Percentiles rank a stretch among this genome's conserved stretches.
These are phyloP conservation scores for Halictus ligatus DNA, from an alignment of 2,888 invertebrate species.

Conservation along the genomic window DNA sequence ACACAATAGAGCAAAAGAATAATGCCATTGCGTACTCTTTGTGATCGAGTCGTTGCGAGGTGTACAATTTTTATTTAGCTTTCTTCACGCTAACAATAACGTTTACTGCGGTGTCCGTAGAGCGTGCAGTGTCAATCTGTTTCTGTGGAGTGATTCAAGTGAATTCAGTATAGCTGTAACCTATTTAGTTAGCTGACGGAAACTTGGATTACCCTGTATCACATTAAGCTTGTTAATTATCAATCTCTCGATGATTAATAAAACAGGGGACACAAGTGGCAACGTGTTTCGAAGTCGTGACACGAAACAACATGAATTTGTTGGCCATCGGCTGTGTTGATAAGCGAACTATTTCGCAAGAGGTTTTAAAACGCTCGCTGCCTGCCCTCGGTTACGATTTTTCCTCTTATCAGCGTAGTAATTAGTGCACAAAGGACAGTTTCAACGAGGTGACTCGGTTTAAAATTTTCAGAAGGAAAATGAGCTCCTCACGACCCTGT, in stretches of 20 bases:
- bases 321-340: neutral
- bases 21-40: neutral
- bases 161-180: neutral
- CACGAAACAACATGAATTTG: neutral
- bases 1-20: neutral
- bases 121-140: neutral
- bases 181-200: neutral
- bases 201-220: neutral
- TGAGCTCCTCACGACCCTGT: slow-evolving; percentile 24
- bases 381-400: slow-evolving; percentile 20
- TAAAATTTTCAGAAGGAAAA: slow-evolving; percentile 46
- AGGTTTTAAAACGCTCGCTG: neutral
- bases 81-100: neutral
- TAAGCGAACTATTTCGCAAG: neutral
- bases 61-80: neutral
- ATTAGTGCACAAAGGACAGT: slow-evolving; percentile 30
- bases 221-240: slow-evolving; percentile 21
- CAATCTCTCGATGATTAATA: slow-evolving; percentile 15
- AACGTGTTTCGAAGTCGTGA: neutral
- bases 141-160: neutral
- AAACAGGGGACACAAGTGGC: neutral
- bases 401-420: slow-evolving; percentile 34
- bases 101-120: neutral
- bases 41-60: neutral
- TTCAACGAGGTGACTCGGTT: slow-evolving; percentile 7